Evolutionary conservation across 2,888 invertebrate species (phyloP).

Genomic region (Limnephilus auricula): DNA sequence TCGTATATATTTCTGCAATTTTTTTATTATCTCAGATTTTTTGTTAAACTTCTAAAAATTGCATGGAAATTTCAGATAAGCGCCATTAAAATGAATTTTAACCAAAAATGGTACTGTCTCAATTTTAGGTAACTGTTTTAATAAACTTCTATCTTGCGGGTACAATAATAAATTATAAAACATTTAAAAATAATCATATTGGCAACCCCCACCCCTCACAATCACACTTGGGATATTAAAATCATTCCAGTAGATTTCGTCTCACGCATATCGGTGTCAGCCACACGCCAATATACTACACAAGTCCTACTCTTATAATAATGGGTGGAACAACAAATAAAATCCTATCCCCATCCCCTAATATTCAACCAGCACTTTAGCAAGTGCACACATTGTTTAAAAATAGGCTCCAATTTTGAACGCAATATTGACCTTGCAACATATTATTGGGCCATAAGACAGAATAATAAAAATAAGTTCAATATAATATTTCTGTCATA

Average conservation of each 20-base stretch:
- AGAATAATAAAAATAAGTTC: background rate
- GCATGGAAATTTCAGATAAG: background rate
- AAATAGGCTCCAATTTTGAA: background rate
- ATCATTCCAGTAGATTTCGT: constrained; percentile 60
- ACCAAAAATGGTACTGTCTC: no score
- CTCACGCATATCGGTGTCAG: constrained; percentile 59
- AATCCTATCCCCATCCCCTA: background rate
- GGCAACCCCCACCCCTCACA: background rate
- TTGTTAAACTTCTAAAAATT: background rate
- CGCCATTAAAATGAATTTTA: no score
- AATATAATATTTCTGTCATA: background rate
- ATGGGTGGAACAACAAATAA: background rate
- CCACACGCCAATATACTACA: constrained; percentile 13
- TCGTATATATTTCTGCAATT: no score
- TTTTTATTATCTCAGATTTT: no score
- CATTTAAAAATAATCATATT: background rate
- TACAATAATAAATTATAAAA: background rate
- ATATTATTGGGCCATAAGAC: no score
- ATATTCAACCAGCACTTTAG: background rate
- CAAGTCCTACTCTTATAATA: background rate
- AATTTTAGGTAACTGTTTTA: background rate
- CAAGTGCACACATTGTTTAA: background rate
- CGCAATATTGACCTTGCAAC: no score
- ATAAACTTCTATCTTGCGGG: background rate
- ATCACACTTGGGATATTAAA: constrained; percentile 19